Conservation (phyloP, 2,797 vertebrate genomes). For the Gorsachius magnificus region DNA sequence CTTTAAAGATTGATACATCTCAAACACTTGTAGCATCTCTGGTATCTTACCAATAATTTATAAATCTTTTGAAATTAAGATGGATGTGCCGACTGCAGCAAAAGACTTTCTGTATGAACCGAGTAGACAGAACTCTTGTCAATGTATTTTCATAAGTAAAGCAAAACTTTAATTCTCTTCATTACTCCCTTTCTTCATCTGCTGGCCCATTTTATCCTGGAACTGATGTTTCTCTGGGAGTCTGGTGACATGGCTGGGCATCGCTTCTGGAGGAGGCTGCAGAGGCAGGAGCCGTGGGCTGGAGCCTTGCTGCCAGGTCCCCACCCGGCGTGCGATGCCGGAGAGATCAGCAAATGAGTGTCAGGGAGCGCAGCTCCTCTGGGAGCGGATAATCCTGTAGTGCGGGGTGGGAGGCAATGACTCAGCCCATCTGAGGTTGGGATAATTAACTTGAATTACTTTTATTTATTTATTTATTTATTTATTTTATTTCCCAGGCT, state of each 20-base stretch:
- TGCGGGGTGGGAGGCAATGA: background rate
- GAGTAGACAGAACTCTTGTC: background rate
- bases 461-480: background rate
- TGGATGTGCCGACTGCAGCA: background rate
- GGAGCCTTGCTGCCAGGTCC: background rate
- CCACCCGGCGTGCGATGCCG: fast-evolving
- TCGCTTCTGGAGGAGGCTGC: background rate
- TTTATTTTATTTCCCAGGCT: background rate
- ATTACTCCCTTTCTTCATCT: background rate
- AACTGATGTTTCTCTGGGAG: background rate
- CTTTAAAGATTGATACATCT: background rate
- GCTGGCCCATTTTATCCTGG: background rate
- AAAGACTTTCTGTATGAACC: background rate
- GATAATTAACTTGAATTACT: background rate
- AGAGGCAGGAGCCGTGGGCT: background rate
- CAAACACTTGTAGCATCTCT: background rate
- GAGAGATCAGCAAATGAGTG: background rate
- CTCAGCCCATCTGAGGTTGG: background rate
- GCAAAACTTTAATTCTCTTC: background rate
- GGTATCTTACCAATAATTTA: background rate
- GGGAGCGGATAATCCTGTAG: background rate
- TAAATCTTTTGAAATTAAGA: background rate
- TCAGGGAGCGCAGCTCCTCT: background rate
- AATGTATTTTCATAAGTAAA: background rate
- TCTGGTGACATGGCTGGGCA: background rate